These are phyloP conservation scores for Coronaproctus castanopsis DNA, from an alignment of 2,888 invertebrate genomes.

Conservation along the genomic window DNA sequence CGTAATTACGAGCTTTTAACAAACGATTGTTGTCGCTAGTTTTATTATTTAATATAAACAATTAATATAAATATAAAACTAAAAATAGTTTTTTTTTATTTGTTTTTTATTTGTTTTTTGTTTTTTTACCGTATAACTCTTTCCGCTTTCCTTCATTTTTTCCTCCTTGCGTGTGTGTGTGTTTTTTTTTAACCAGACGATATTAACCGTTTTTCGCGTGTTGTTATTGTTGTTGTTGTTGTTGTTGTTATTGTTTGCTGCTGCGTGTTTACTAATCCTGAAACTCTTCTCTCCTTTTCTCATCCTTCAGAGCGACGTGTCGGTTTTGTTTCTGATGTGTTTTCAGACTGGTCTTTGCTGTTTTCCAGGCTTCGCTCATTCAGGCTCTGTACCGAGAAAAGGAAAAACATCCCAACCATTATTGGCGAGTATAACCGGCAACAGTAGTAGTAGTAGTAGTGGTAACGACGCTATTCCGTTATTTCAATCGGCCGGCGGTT, in stretches of 20 bases:
- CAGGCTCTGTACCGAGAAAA: constrained; percentile 52
- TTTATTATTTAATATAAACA: too few species aligned
- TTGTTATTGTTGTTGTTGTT: constrained; percentile 5
- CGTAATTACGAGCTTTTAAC: too few species aligned
- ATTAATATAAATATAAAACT: too few species aligned
- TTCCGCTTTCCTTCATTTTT: background rate
- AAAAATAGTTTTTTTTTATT: too few species aligned
- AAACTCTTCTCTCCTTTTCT: constrained; percentile 5
- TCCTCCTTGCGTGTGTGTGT: background rate
- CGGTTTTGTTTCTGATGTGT: constrained; percentile 31
- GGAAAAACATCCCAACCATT: constrained; percentile 54
- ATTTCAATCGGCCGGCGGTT: constrained; percentile 20
- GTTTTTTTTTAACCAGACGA: background rate
- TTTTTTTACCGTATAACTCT: too few species aligned
- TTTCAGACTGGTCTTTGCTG: constrained; percentile 67
- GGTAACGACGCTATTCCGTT: constrained; percentile 15
- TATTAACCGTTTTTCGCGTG: background rate
- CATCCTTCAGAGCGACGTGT: constrained; percentile 19
- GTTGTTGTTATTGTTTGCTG: constrained; percentile 2
- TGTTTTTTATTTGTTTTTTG: too few species aligned
- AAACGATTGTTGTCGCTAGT: too few species aligned
- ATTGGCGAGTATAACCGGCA: constrained; percentile 40
- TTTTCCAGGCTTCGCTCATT: constrained; percentile 63
- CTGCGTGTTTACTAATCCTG: constrained; percentile 11
- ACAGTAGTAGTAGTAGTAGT: constrained; percentile 19